phyloP scores from a whole-genome alignment of 2,113 vertebrate genomes.

The Callocephalon fimbriatum region DNA sequence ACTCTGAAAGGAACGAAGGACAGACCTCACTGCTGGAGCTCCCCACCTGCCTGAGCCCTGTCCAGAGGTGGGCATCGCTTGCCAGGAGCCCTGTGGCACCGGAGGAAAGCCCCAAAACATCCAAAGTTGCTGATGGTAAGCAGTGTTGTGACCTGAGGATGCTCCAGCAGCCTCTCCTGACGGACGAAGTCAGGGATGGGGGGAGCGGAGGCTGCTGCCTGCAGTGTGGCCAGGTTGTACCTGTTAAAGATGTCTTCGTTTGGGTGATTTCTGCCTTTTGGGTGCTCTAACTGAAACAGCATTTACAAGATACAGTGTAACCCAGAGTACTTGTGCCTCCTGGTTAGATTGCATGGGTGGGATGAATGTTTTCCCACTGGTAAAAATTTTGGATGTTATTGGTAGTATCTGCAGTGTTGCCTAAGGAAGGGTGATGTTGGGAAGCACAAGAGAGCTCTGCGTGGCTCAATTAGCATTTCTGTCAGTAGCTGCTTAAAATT shows the following conservation, averaged over 20 bases:
- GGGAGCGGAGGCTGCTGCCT: fast-evolving
- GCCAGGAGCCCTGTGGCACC: background rate
- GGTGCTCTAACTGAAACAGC: background rate
- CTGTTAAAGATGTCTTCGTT: background rate
- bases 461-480: fast-evolving
- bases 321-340: fast-evolving
- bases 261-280: background rate
- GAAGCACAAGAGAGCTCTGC: background rate
- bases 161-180: background rate
- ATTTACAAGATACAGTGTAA: background rate
- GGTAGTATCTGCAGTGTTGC: background rate
- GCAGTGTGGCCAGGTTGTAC: background rate
- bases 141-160: fast-evolving
- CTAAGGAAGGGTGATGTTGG: background rate
- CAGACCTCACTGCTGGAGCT: background rate
- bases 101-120: background rate
- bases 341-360: background rate
- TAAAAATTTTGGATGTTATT: background rate
- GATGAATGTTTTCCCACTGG: background rate
- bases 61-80: background rate
- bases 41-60: background rate
- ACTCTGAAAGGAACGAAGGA: background rate
- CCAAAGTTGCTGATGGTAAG: conserved; percentile 65
- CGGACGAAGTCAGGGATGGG: background rate
- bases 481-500: background rate